phyloP scores from a whole-genome alignment of 2,797 vertebrate genomes.

The Pangasius mekongensis region DNA sequence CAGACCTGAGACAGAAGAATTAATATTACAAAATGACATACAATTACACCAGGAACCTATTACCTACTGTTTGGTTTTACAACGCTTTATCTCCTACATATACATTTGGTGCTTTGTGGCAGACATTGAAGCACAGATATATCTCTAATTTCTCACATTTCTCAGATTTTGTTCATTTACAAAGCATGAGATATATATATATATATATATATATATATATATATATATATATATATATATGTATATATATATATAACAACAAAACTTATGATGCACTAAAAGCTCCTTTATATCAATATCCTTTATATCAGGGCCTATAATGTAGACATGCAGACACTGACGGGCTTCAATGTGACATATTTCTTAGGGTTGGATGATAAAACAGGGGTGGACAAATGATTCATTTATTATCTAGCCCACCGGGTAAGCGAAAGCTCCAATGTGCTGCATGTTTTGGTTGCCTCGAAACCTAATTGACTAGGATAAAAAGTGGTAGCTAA shows the following conservation, averaged over 20 bases:
- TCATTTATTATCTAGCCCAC: not conserved
- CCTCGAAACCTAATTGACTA: not conserved
- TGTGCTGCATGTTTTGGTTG: not conserved
- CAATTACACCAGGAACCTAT: conserved; percentile 67
- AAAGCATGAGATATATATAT: not conserved
- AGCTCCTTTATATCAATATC: not conserved
- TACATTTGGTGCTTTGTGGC: not conserved
- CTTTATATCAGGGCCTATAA: not conserved
- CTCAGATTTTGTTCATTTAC: not conserved
- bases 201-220: too few relatives aligned
- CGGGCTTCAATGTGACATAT: not conserved
- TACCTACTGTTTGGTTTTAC: conserved; percentile 5
- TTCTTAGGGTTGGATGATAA: not conserved
- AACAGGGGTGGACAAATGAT: not conserved
- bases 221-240: too few relatives aligned
- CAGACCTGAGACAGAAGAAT: conserved; percentile 62
- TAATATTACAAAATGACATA: conserved; percentile 54
- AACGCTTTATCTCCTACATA: conserved; percentile 10
- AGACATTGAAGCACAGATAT: not conserved
- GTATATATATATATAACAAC: not conserved
- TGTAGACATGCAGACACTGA: not conserved
- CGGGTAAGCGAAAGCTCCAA: not conserved
- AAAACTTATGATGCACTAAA: not conserved
- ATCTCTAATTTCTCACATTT: not conserved
- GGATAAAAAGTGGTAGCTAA: not conserved